Evolutionary conservation across 35 echinoderm and acorn worm species (phyloP), one percentile per base, ranked within the genome.

Genomic region (Patiria miniata): DNA sequence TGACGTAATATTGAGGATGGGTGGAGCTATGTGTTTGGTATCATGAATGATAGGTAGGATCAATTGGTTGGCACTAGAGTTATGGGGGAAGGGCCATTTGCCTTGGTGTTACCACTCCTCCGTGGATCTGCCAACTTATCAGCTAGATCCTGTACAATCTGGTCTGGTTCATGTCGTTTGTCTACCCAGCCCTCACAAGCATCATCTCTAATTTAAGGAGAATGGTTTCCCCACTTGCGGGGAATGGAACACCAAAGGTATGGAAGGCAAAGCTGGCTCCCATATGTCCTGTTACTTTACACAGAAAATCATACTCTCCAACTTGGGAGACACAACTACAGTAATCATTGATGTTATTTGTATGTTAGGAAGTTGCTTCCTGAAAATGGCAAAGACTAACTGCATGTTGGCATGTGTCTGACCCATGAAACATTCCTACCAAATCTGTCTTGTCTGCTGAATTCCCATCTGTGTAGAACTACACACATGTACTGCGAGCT

Each of bases 261-360:
- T 34, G 83, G 83, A 58, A 84, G 51, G 50, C 61, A 28, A 56
- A 84, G 33, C 21, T 32, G 12, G 82, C 23, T 22, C 44, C 51
- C 7, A 84, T 36, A 56, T 84, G 82, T 29, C 82, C 51, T 10
- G 55, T 6, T 34, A 36, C 38, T 58, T 84, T 84, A 17, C 50
- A 56, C 34, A 84, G 51, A 52, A 36, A 84, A 51, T 84, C 52
- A 84, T 82, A 82, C 56, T 84, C 82, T 22, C 82, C 82, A 58
- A 84, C 56, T 26, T 59, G 16, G n/a, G 39, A 84, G 37, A 84
- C 51, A 57, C 82, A 56, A 58, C 51, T 39, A 78, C 34, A 39
- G 42, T 39, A 34, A 21, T 28, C 9, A 23, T 77, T 77, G 68
- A 77, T 77, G 68, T 21, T 21, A 7, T 21, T 77, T 77, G 68